Evolutionary conservation across 2,888 invertebrate genomes (phyloP), one percentile per base, ranked within the genome.

Genomic region (Eristalis pertinax): DNA sequence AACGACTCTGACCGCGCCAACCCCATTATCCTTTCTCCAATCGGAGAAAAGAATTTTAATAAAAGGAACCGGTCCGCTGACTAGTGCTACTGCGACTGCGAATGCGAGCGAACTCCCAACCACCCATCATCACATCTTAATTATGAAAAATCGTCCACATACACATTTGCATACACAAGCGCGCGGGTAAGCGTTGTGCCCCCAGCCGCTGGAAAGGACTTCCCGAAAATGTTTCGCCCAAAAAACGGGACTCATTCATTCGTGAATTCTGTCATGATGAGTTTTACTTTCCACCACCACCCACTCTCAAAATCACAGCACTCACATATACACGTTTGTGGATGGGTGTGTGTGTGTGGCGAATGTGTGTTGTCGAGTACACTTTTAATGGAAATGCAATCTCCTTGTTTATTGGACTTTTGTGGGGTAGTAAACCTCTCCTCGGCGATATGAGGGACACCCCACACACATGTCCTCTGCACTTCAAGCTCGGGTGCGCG

Each of bases 261-360:
- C 79, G 87, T 84, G 84, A 86, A 78, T 86, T 83, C 82, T 86
- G 86, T 86, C 83, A 78, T 86, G 86, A 86, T 87, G 87, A 79
- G 79, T 79, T 87, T 84, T 78, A 29, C 15, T 41, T 73, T 79
- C 75, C 56, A 81, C 76, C 24, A 32, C 32, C 67, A 19, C 13
- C 7, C 38, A 22, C 63, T 68, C 69, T 64, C 81, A 35, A 38
- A 70, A 43, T 32, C 32, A 82, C 76, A 82, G 82, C 74, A 86
- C 78, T 82, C 82, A 58, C 67, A 38, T 63, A 70, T 58, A 58
- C 69, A 29, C 29, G 26, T 4, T 26, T 4, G 22, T 43, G 56
- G 60, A 35, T 26, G 22, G 32, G 56, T 64, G 62, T 80, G 62
- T 19, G 70, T 67, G 78, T 8, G 26, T 68, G 68, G 38, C 13